Evolutionary conservation across 2,797 vertebrate species (phyloP).

Genomic region (Anguilla pacifica): DNA sequence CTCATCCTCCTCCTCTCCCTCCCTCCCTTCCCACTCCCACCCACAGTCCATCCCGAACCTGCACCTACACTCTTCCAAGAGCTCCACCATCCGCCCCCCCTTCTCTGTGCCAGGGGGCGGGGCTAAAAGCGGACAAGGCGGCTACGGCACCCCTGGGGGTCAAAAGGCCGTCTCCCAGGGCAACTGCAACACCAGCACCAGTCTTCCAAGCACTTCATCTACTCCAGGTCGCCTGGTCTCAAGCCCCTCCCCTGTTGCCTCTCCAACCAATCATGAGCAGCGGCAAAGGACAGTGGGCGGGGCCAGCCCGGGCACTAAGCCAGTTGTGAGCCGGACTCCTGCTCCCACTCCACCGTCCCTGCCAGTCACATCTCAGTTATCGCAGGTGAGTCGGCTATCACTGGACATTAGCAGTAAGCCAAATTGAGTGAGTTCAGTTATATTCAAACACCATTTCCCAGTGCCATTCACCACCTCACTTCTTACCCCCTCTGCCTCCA

Average conservation of each 20-base stretch:
- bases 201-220: conserved; percentile 54
- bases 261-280: conserved; percentile 64
- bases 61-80: conserved; percentile 66
- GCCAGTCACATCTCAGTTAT: conserved; percentile 65
- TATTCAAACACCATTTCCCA: neutral
- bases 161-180: conserved; percentile 58
- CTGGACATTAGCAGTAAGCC: neutral
- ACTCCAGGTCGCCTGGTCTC: conserved; percentile 61
- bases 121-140: conserved; percentile 56
- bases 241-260: conserved; percentile 45
- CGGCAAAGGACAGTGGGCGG: conserved; percentile 66
- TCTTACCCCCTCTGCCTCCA: neutral
- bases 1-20: conserved; percentile 62
- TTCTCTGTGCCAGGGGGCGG: conserved; percentile 59
- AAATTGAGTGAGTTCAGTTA: neutral
- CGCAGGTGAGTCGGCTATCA: conserved; percentile 61
- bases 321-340: conserved; percentile 63
- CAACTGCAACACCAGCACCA: conserved; percentile 45
- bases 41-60: conserved; percentile 56
- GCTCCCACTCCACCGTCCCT: conserved; percentile 62
- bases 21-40: conserved; percentile 51
- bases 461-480: neutral
- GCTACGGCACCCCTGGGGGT: conserved; percentile 57
- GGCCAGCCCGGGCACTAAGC: conserved; percentile 63
- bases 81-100: conserved; percentile 43